Base-by-base conservation (phyloP, 2,888 invertebrate species). In the Autographa gamma region DNA sequence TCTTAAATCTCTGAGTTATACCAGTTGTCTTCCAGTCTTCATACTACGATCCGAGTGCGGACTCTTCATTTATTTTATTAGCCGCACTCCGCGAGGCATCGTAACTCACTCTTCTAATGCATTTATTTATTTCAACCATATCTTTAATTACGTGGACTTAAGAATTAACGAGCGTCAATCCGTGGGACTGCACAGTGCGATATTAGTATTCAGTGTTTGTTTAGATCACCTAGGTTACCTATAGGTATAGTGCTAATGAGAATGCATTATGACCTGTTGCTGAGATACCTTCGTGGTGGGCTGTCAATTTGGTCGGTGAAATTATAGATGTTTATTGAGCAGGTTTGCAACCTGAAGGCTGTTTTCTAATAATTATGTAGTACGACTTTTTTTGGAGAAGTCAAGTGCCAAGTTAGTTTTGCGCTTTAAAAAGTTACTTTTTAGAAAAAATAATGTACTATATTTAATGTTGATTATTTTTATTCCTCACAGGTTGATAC, bases 21-120 rank as follows among this genome's bases (percentile, higher is more conserved):
- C 67, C 60, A 25, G 64, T 83, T 79, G 63, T 54, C 67, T 56
- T 54, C 16, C 56, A 54, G 63, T 48, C 62, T 52, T 72, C 77
- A 82, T 83, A 85, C 85, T 74, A 66, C 69, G 81, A 76, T 77
- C 74, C 83, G 85, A 86, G 82, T 83, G 86, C 89, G 85, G 82
- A 86, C 87, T 90, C 90, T 92, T 92, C 93, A 93, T 93, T 93
- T 93, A 91, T 94, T 93, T 93, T 93, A 93, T 93, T 93, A 93
- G 91, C 89, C 86, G 88, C 84, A 87, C 90, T 91, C 92, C 88
- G 84, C 90, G 71, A 91, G 91, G 92, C 92, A 92, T 92, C 91
- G 91, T 93, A 91, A 91, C 88, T 93, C 91, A 91, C 88, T 90
- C 86, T 73, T 89, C 91, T 93, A 92, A 93, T 93, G 87, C 91